phyloP scores from a whole-genome alignment of 2,888 invertebrate genomes.

The Diaphora mendica region DNA sequence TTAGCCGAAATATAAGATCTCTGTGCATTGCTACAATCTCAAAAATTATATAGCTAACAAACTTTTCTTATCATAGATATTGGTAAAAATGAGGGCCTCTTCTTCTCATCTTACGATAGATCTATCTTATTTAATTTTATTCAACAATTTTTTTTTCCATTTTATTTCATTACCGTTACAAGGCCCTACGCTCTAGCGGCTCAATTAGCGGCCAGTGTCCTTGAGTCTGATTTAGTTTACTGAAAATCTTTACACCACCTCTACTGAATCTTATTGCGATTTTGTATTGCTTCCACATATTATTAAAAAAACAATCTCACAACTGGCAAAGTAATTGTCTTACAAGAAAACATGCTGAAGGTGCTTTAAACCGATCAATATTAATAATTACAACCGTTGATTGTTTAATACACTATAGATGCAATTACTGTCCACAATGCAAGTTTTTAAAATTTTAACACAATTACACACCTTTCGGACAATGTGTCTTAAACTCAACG shows the following conservation, averaged over 20 bases:
- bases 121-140: background rate
- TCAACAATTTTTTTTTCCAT: background rate
- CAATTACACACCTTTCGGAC: background rate
- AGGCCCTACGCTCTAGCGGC: constrained; percentile 6
- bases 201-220: constrained; percentile 4
- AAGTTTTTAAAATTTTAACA: background rate
- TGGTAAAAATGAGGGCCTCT: constrained; percentile 15
- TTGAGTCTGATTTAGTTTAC: background rate
- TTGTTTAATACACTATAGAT: constrained; percentile 36
- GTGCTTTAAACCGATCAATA: constrained; percentile 45
- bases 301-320: constrained; percentile 78
- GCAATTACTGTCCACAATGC: constrained; percentile 24
- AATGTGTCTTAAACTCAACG: constrained; percentile 33
- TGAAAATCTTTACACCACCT: constrained; percentile 14
- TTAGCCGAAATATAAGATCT: background rate
- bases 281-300: constrained; percentile 83
- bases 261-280: constrained; percentile 32
- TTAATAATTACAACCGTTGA: constrained; percentile 26
- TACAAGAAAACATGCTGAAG: constrained; percentile 47
- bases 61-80: constrained; percentile 25
- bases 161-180: constrained; percentile 13
- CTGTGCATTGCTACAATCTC: background rate
- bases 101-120: constrained; percentile 34
- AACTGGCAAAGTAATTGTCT: constrained; percentile 61
- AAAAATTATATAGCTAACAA: background rate